These are phyloP conservation scores for Myodes glareolus DNA, from an alignment of 2,113 vertebrate genomes.

Conservation along the genomic window DNA sequence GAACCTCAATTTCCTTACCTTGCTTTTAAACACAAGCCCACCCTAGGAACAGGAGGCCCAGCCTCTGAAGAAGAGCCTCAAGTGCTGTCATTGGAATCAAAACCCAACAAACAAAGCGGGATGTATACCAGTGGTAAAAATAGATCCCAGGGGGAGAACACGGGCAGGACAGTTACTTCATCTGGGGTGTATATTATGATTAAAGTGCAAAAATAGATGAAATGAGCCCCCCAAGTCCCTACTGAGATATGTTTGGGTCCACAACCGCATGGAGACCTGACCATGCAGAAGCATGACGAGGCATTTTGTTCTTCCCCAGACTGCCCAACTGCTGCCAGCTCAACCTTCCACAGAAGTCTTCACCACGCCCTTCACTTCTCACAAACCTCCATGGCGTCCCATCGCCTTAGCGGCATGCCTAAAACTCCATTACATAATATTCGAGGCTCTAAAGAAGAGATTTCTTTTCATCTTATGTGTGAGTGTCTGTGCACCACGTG, in stretches of 20 bases:
- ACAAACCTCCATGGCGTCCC: not conserved
- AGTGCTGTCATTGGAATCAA: not conserved
- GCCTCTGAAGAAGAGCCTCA: fast-evolving
- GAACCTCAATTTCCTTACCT: not conserved
- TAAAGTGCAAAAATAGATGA: not conserved
- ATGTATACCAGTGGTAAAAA: not conserved
- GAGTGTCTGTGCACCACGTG: not conserved
- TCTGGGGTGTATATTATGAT: not conserved
- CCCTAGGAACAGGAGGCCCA: no score
- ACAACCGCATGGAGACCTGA: not conserved
- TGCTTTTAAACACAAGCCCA: not conserved
- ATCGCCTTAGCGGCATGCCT: not conserved
- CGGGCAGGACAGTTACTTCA: not conserved
- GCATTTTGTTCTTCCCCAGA: not conserved
- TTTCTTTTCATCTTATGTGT: not conserved
- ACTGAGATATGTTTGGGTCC: not conserved
- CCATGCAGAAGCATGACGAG: not conserved
- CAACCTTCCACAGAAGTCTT: not conserved
- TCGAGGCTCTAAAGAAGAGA: not conserved
- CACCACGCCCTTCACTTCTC: not conserved
- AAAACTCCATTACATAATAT: not conserved
- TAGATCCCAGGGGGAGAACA: not conserved
- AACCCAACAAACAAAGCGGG: not conserved
- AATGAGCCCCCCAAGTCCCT: not conserved
- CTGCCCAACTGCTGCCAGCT: not conserved